Percentiles rank a stretch among this genome's conserved stretches.
Evolutionary conservation across 1,140 invertebrate species (phyloP).

Genomic region (Drosophila bocqueti): DNA sequence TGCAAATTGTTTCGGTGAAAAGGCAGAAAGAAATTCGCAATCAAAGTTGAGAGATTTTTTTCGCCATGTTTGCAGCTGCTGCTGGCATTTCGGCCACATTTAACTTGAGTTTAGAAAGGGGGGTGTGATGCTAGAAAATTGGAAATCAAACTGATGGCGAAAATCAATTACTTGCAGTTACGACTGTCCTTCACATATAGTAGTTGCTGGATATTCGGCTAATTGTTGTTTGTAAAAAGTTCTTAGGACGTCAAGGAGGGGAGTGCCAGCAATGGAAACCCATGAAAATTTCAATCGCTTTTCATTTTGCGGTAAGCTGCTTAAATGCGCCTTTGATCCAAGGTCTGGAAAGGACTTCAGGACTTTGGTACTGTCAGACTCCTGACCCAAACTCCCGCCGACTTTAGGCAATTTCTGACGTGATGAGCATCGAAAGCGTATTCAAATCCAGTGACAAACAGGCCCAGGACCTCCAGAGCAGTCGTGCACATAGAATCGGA

Average conservation of each 20-base stretch:
- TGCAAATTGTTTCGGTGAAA: conserved; percentile 56
- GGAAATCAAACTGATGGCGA: conserved; percentile 68
- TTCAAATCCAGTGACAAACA: conserved; percentile 77
- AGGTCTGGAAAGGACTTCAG: neutral
- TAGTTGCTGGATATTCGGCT: conserved; percentile 8
- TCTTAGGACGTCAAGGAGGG: conserved; percentile 8
- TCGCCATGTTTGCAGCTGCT: conserved; percentile 10
- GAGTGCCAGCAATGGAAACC: conserved; percentile 29
- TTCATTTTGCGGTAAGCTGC: conserved; percentile 69
- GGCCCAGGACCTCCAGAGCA: conserved; percentile 24
- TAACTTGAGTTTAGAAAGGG: conserved; percentile 25
- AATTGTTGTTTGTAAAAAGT: conserved; percentile 47
- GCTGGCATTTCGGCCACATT: conserved; percentile 34
- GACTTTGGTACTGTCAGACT: conserved; percentile 1
- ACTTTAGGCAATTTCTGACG: conserved; percentile 59
- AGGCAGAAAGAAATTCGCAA: conserved; percentile 70
- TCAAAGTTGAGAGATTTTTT: conserved; percentile 73
- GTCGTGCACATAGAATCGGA: conserved; percentile 26
- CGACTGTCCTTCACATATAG: conserved; percentile 17
- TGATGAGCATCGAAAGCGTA: conserved; percentile 67
- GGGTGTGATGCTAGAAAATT: conserved; percentile 35
- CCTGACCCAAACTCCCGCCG: conserved; percentile 2
- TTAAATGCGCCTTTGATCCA: conserved; percentile 70
- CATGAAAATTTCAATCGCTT: conserved; percentile 71
- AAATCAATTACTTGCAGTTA: conserved; percentile 67